These are phyloP conservation scores for Spizaetus ornatus DNA, from an alignment of 2,113 vertebrate genomes.

Conservation along the genomic window DNA sequence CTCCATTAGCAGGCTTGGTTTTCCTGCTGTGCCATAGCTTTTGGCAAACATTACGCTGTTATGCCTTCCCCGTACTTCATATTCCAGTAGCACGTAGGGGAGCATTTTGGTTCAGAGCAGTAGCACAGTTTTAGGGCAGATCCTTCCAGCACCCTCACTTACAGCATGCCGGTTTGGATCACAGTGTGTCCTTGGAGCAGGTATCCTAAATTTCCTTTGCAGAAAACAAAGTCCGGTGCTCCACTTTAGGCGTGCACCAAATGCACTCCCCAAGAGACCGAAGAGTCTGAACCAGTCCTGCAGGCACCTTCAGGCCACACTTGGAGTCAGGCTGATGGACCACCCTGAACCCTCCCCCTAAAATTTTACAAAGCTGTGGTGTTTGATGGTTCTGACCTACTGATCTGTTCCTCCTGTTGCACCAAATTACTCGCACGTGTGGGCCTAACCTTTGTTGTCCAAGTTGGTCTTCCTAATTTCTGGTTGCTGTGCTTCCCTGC, in stretches of 20 bases:
- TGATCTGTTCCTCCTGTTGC: background rate
- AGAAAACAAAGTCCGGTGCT: background rate
- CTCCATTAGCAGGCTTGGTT: background rate
- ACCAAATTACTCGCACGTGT: background rate
- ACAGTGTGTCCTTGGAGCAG: background rate
- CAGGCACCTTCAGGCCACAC: no score
- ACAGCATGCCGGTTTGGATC: background rate
- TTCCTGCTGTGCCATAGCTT: background rate
- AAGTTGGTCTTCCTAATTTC: background rate
- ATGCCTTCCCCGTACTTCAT: background rate
- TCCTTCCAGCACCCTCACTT: background rate
- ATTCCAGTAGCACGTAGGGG: fast-evolving
- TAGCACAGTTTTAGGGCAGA: background rate
- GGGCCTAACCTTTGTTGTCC: background rate
- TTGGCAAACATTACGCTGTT: background rate
- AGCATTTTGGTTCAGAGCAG: background rate
- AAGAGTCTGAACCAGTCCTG: background rate
- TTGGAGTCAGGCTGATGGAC: background rate
- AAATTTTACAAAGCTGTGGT: background rate
- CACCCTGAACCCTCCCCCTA: background rate
- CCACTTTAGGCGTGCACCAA: background rate
- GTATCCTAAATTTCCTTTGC: background rate
- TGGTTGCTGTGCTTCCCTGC: background rate
- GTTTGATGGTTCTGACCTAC: background rate
- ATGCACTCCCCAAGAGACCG: background rate